Evolutionary conservation across 2,113 vertebrate genomes (phyloP), one percentile per base, ranked within the genome.

Genomic region (Tichodroma muraria): DNA sequence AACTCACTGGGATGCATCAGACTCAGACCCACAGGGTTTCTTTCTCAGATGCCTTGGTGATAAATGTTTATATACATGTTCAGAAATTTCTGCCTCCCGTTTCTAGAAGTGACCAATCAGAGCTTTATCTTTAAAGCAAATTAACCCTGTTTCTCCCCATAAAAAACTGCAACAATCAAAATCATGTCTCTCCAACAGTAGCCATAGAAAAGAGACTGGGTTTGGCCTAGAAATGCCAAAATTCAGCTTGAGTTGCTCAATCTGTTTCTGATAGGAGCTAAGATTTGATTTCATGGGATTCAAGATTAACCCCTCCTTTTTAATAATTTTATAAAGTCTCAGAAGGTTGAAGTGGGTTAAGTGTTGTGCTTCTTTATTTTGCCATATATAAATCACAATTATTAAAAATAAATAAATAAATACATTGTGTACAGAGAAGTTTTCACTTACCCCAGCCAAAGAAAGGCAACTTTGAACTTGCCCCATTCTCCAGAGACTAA

Each of bases 371-470:
- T 16, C 42, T 59, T 81, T 44, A 37, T 77, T 88, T 80, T 38
- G 11, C 28, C 15, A 35, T 40, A 5, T 19, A 15, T 13, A 81
- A 68, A 71, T 33, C 35, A 45, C 7, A 70, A 3, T 30, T 60
- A 8, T 61, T 47, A 11, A 13, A 49, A 49, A 45, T n/a, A n/a
- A n/a, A n/a, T n/a, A n/a, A n/a, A n/a, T n/a, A 50, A 52, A 13
- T 2, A 18, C 2, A 23, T 18, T 50, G 2, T 42, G 4, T 31
- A 22, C 12, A 42, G 56, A 23, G 7, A 3, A n/a, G n/a, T n/a
- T 49, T 64, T 52, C 42, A 50, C 44, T 90, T 42, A 59, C 3
- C 23, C 28, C 28, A 65, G 9, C 25, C 50, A 72, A 22, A 52
- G 5, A 30, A 84, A 64, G 16, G 11, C 18, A 57, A 11, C 33